Evolutionary conservation across 2,797 vertebrate species (phyloP).

Genomic region (Stomatorhinus walkeri): DNA sequence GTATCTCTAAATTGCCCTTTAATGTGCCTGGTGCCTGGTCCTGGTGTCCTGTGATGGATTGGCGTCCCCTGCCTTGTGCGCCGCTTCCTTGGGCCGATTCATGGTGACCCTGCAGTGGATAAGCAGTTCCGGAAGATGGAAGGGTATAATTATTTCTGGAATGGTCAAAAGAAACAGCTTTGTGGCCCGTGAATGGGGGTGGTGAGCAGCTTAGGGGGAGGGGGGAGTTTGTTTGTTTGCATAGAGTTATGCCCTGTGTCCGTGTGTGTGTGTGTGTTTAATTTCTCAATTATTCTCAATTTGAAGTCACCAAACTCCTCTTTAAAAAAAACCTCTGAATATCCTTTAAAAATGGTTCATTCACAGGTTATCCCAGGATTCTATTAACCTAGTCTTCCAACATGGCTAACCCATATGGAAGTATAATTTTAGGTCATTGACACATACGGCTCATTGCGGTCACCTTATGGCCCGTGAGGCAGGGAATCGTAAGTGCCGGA

Average conservation of each 20-base stretch:
- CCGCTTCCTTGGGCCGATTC: background rate
- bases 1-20: background rate
- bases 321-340: background rate
- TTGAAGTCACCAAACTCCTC: background rate
- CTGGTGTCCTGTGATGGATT: background rate
- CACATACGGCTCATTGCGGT: background rate
- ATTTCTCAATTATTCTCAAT: background rate
- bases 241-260: background rate
- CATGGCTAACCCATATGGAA: background rate
- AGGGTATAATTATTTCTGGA: background rate
- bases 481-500: background rate
- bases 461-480: background rate
- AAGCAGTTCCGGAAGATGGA: background rate
- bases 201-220: background rate
- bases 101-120: background rate
- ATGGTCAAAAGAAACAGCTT: background rate
- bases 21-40: background rate
- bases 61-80: background rate
- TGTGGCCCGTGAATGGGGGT: background rate
- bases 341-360: background rate
- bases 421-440: background rate
- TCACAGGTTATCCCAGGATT: background rate
- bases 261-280: background rate
- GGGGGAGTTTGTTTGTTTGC: background rate
- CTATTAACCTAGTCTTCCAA: background rate